phyloP scores from a whole-genome alignment of 1,140 invertebrate species.

The Lerema accius region DNA sequence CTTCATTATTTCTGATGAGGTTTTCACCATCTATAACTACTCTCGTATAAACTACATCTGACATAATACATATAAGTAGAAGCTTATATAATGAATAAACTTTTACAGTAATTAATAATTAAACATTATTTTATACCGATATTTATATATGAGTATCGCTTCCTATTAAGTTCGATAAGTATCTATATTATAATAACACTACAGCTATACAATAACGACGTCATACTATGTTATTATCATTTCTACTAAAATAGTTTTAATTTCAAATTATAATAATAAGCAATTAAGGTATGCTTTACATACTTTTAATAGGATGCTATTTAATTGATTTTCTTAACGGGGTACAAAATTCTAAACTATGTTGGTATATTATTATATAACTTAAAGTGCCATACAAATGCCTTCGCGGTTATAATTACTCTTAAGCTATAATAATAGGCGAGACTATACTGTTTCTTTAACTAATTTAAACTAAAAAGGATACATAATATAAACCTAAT shows the following conservation, averaged over 20 bases:
- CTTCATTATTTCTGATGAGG: too few relatives aligned
- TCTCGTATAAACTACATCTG: not conserved
- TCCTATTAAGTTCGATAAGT: conserved; percentile 28
- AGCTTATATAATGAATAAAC: not conserved
- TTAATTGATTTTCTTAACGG: not conserved
- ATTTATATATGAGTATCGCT: conserved; percentile 23
- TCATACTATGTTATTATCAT: not conserved
- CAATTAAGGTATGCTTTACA: not conserved
- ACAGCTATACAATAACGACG: not conserved
- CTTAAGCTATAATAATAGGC: not conserved
- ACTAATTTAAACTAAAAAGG: not conserved
- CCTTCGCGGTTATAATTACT: not conserved
- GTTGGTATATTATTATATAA: not conserved
- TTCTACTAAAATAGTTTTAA: not conserved
- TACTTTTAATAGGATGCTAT: not conserved
- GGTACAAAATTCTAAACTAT: not conserved
- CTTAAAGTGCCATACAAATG: not conserved
- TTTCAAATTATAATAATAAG: not conserved
- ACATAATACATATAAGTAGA: not conserved
- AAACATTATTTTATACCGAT: not conserved
- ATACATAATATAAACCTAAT: not conserved
- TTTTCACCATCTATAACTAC: too few relatives aligned
- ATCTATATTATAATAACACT: conserved; percentile 5
- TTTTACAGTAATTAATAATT: not conserved
- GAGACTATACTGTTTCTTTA: not conserved